Percentiles rank a stretch among this genome's conserved stretches.
Evolutionary conservation across 2,113 vertebrate species (phyloP).

Genomic region (Lampris incognitus): DNA sequence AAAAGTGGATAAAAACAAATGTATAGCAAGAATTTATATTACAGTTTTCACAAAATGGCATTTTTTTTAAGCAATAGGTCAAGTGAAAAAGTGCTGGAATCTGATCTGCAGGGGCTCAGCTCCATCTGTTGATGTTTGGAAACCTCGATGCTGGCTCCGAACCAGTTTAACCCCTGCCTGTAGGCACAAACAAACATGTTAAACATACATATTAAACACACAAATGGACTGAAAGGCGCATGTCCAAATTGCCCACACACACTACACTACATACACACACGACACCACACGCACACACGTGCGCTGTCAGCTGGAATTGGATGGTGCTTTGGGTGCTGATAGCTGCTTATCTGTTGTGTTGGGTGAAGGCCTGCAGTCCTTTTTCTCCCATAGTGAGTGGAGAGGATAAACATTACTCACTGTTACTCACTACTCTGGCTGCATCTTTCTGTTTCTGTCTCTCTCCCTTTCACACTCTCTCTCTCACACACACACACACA

Average conservation of each 20-base stretch:
- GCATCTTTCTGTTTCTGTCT: constrained; percentile 54
- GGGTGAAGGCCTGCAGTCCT: constrained; percentile 41
- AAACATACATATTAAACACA: constrained; percentile 4
- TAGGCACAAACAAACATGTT: neutral
- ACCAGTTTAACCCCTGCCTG: too few species aligned
- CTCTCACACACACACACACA: constrained; percentile 24
- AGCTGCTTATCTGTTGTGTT: constrained; percentile 63
- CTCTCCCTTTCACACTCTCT: constrained; percentile 22
- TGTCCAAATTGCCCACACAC: neutral
- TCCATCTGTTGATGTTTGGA: too few species aligned
- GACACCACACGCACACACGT: constrained; percentile 10
- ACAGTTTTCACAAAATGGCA: too few species aligned
- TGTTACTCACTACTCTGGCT: constrained; percentile 34
- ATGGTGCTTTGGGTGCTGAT: constrained; percentile 51
- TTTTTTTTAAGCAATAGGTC: too few species aligned
- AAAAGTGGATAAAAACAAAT: too few species aligned
- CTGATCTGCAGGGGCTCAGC: too few species aligned
- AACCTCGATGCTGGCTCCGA: too few species aligned
- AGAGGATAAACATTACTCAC: constrained; percentile 60
- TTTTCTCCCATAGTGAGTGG: constrained; percentile 43
- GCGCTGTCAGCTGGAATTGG: constrained; percentile 6
- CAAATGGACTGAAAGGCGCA: neutral
- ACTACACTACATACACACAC: neutral
- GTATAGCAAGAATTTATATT: too few species aligned
- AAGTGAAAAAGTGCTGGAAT: too few species aligned